Evolutionary conservation across 2,888 invertebrate genomes (phyloP).

Genomic region (Neoitamus cyanurus): DNA sequence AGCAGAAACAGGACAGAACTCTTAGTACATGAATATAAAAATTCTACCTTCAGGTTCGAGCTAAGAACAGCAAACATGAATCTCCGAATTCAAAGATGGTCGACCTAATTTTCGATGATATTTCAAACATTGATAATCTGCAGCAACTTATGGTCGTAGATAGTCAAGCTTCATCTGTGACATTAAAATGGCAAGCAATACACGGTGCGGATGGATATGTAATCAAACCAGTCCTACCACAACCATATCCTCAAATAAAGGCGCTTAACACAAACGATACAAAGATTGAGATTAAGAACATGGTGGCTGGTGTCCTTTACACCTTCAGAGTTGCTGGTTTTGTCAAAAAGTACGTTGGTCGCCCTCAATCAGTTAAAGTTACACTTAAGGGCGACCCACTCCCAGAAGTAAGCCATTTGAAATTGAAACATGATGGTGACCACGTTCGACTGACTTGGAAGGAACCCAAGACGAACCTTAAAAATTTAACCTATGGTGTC

Average conservation of each 20-base stretch:
- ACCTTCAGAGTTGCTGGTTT: conserved; percentile 68
- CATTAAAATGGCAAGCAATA: conserved; percentile 72
- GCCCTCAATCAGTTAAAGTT: conserved; percentile 58
- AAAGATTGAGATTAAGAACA: conserved; percentile 63
- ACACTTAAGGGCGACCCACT: conserved; percentile 63
- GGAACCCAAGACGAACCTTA: conserved; percentile 68
- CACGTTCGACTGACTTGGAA: conserved; percentile 76
- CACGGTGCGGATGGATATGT: conserved; percentile 72
- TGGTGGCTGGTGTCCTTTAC: conserved; percentile 68
- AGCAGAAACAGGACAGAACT: too few species aligned
- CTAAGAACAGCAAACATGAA: conserved; percentile 72
- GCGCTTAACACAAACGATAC: conserved; percentile 66
- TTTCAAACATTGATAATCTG: conserved; percentile 73
- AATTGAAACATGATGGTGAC: conserved; percentile 70
- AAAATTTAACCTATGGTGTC: conserved; percentile 71
- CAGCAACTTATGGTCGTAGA: conserved; percentile 69
- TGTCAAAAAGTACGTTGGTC: conserved; percentile 68
- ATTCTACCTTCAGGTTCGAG: conserved; percentile 72
- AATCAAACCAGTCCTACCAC: conserved; percentile 68
- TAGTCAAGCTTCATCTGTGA: conserved; percentile 69
- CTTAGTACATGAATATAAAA: too few species aligned
- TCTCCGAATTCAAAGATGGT: conserved; percentile 73
- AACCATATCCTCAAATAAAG: conserved; percentile 70
- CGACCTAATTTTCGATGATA: conserved; percentile 73
- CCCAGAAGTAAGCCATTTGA: conserved; percentile 56